Evolutionary conservation across 2,113 vertebrate species (phyloP).

Genomic region (Datnioides undecimradiatus): DNA sequence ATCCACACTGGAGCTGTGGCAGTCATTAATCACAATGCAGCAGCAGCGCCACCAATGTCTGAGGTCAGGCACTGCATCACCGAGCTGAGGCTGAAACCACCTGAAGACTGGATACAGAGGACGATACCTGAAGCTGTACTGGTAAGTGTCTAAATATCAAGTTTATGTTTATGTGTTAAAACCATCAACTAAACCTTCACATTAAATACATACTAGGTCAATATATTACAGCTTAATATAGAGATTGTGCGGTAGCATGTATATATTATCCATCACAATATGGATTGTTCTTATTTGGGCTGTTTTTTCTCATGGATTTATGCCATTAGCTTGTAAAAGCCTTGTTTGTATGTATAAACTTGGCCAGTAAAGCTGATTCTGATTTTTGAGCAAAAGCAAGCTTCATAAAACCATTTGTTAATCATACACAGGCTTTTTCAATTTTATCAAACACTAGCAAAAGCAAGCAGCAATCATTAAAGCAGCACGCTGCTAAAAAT

Average conservation of each 20-base stretch:
- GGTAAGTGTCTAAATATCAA: background rate
- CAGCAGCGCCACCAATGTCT: constrained; percentile 81
- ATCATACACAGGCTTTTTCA: background rate
- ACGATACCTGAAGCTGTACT: constrained; percentile 7
- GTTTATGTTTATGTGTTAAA: background rate
- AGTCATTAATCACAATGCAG: constrained; percentile 68
- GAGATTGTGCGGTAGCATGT: background rate
- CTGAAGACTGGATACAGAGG: constrained; percentile 10
- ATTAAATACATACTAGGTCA: no score
- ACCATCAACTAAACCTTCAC: background rate
- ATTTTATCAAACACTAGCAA: no score
- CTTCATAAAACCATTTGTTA: background rate
- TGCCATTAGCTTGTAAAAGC: no score
- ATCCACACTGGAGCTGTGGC: constrained; percentile 47
- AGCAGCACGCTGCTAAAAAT: background rate
- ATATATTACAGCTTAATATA: background rate
- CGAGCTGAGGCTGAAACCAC: constrained; percentile 11
- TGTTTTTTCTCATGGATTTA: no score
- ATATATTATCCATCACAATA: background rate
- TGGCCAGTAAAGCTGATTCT: background rate
- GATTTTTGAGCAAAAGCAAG: background rate
- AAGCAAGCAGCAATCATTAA: background rate
- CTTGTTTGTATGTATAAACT: background rate
- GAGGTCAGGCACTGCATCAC: constrained; percentile 32
- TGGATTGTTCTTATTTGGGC: background rate